Percentiles rank a stretch among this genome's conserved stretches.
Evolutionary conservation across 2,113 vertebrate species (phyloP).

Genomic region (Lophochroa leadbeateri): DNA sequence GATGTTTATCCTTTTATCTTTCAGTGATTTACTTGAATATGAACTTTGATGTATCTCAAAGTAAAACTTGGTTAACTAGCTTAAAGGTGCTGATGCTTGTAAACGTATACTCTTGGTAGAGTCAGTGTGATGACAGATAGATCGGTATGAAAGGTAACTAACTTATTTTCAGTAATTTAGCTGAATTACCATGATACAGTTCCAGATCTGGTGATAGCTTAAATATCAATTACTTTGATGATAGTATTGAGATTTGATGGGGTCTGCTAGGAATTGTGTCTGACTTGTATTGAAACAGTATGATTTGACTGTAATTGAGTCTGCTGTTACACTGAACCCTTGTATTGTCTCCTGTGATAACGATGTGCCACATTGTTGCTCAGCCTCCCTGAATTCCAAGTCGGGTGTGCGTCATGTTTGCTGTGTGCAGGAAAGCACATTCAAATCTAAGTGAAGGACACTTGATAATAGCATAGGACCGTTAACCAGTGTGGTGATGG

Average conservation of each 20-base stretch:
- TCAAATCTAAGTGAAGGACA: neutral
- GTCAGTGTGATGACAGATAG: neutral
- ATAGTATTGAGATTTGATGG: neutral
- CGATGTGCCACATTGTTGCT: neutral
- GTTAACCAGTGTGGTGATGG: neutral
- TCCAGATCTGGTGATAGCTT: neutral
- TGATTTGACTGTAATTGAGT: neutral
- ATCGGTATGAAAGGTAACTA: neutral
- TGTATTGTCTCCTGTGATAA: neutral
- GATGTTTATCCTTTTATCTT: neutral
- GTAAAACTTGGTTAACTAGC: neutral
- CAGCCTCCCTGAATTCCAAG: neutral
- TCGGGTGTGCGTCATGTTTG: neutral
- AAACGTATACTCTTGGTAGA: neutral
- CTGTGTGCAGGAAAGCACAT: neutral
- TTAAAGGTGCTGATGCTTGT: neutral
- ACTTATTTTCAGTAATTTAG: neutral
- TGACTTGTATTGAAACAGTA: neutral
- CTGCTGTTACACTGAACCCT: neutral
- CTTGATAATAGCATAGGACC: neutral
- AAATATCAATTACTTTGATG: neutral
- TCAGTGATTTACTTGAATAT: neutral
- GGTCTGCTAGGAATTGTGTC: fast-evolving
- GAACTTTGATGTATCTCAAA: neutral
- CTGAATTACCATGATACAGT: neutral